phyloP scores from a whole-genome alignment of 30 jellyfish, hydroid and myxozoan species.

The Phacellophora camtschatica region DNA sequence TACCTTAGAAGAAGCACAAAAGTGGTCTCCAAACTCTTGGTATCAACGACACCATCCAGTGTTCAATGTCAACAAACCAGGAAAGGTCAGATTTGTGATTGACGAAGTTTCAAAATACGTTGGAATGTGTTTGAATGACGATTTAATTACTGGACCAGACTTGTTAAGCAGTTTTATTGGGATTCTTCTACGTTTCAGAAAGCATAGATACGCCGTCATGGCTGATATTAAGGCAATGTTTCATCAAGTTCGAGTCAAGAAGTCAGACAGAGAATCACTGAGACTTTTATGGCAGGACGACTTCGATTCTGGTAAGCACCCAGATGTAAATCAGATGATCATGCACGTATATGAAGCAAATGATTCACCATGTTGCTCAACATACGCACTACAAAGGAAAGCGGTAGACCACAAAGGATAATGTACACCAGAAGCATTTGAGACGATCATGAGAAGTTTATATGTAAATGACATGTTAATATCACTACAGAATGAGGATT shows the following conservation, averaged over 20 bases:
- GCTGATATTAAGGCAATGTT: conserved; percentile 42
- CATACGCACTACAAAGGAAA: neutral
- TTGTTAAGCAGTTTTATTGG: no score
- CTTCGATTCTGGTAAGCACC: neutral
- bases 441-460: neutral
- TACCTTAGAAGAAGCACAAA: no score
- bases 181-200: no score
- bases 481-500: neutral
- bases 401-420: neutral
- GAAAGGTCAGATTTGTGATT: no score
- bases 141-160: no score
- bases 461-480: neutral
- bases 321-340: neutral
- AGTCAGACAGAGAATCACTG: conserved; percentile 18
- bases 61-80: no score
- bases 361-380: conserved; percentile 14
- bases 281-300: conserved; percentile 36
- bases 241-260: conserved; percentile 12
- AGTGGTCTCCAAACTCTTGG: no score
- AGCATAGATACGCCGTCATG: neutral
- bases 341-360: conserved; percentile 41
- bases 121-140: no score
- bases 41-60: no score
- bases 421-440: neutral
- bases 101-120: no score